Evolutionary conservation across 2,113 vertebrate species (phyloP).

Genomic region (Chiloscyllium plagiosum): DNA sequence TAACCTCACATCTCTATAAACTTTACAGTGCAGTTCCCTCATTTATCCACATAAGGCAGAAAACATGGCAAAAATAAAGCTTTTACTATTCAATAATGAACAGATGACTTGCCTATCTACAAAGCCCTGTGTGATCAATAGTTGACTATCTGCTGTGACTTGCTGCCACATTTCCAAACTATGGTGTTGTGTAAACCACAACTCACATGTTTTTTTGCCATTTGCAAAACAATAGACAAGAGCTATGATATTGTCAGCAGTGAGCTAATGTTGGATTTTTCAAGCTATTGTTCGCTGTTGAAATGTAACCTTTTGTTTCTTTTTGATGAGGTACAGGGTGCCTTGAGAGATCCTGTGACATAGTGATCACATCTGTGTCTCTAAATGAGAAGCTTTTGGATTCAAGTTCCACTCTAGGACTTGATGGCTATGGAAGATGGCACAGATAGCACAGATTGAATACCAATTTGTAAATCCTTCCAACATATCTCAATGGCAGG

Average conservation of each 20-base stretch:
- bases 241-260: background rate
- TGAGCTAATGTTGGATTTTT: background rate
- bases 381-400: too few species aligned
- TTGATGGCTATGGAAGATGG: too few species aligned
- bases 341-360: too few species aligned
- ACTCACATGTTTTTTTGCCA: background rate
- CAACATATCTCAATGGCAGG: too few species aligned
- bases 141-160: background rate
- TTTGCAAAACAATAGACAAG: background rate
- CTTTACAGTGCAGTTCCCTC: background rate
- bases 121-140: background rate
- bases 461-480: too few species aligned
- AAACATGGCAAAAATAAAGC: background rate
- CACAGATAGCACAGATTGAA: too few species aligned
- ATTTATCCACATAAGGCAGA: background rate
- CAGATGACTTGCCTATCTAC: background rate
- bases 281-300: background rate
- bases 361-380: too few species aligned
- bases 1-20: background rate
- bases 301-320: background rate
- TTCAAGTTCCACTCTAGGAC: too few species aligned
- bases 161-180: background rate
- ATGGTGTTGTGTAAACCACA: background rate
- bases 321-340: background rate
- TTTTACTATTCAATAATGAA: background rate